Evolutionary conservation across 2,113 vertebrate species (phyloP).

Genomic region (Probosciger aterrimus): DNA sequence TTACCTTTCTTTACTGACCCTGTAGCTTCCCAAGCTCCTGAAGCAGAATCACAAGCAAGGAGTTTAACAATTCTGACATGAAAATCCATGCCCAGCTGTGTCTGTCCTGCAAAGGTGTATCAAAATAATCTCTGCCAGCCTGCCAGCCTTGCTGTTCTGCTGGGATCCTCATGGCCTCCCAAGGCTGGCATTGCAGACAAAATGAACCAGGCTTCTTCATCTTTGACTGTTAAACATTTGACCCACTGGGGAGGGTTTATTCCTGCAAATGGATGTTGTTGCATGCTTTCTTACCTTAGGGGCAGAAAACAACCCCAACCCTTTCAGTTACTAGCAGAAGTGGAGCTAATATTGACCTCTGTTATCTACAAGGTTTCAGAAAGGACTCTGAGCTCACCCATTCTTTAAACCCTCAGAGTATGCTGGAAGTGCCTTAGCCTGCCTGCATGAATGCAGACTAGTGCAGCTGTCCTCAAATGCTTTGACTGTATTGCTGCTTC

Average conservation of each 20-base stretch:
- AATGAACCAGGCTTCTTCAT: background rate
- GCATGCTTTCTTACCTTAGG: background rate
- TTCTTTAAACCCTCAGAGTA: background rate
- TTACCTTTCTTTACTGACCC: background rate
- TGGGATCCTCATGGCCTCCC: background rate
- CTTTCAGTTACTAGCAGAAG: background rate
- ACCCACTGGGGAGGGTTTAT: background rate
- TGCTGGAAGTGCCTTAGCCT: background rate
- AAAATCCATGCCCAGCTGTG: background rate
- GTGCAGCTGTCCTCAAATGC: background rate
- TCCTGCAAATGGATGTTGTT: background rate
- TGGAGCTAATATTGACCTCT: background rate
- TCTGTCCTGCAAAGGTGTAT: background rate
- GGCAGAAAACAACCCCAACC: accelerated
- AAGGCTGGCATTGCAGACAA: background rate
- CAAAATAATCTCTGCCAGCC: background rate
- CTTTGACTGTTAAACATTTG: background rate
- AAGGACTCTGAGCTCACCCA: background rate
- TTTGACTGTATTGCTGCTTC: background rate
- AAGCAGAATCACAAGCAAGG: background rate
- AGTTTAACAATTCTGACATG: background rate
- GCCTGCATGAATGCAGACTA: accelerated
- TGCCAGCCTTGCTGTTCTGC: background rate
- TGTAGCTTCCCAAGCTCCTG: background rate
- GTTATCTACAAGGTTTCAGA: background rate